Evolutionary conservation across 2,797 vertebrate genomes (phyloP), one percentile per base, ranked within the genome.

Genomic region (Leptodactylus fallax): DNA sequence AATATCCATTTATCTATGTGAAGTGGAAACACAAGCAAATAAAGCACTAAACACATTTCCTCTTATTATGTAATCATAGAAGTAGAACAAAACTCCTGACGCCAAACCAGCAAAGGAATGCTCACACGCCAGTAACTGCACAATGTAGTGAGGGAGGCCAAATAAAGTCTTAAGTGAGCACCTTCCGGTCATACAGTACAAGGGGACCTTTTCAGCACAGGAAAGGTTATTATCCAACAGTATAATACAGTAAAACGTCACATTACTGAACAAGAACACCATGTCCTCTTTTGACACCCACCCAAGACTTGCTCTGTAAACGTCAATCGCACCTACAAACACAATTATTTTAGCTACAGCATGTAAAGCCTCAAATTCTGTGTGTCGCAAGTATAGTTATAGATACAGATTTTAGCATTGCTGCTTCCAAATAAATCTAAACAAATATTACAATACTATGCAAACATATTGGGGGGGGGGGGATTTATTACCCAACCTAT

Each of bases 151-250:
- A 51, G 10, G 9, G 72, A 76, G 12, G 55, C 58, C 25, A 85
- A 58, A 85, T 85, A 23, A 61, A 85, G 19, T 53, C 72, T 61
- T 51, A 85, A 85, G 83, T 77, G 72, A 25, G n/a, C 72, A 78
- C 58, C 72, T 78, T 85, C 83, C 83, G 83, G 72, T 85, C 58
- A 77, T 53, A 85, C n/a, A 85, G 58, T 65, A 85, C 83, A 85
- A 85, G 56, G 47, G 36, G n/a, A 76, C 19, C 83, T 77, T 60
- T n/a, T 77, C 61, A 63, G 36, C 72, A 85, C 58, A 53, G 67
- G 83, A 78, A 78, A 53, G 58, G 23, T 11, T 27, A 51, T 51
- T 51, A 51, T 60, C 49, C 27, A 77, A 45, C 72, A 78, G 9
- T 60, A 27, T 51, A 85, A 77, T 85, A 56, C 58, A 78, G 58